Conservation (phyloP, 2,113 vertebrate genomes). For the Orcinus orca region DNA sequence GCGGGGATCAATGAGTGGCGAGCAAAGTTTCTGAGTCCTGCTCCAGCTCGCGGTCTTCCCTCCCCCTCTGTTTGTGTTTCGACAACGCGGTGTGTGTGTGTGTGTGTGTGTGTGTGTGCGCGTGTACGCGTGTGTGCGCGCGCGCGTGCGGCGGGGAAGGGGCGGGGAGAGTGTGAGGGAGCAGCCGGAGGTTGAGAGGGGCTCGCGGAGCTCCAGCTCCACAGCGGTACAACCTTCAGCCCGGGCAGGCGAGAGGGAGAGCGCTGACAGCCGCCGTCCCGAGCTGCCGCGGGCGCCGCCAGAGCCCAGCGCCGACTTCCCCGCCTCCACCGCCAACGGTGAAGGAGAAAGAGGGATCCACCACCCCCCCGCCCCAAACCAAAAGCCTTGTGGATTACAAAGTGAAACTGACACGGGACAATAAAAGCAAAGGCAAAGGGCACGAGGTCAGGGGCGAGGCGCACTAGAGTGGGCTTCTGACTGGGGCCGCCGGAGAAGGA, state of each 20-base stretch:
- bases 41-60: slow-evolving; percentile 25
- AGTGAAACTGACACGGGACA: slow-evolving; percentile 68
- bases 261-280: slow-evolving; percentile 59
- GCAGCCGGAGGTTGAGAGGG: neutral
- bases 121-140: neutral
- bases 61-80: neutral
- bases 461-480: neutral
- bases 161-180: slow-evolving; percentile 23
- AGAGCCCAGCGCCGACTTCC: neutral
- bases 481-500: neutral
- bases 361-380: neutral
- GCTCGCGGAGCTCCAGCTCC: neutral
- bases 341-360: neutral
- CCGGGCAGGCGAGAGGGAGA: neutral
- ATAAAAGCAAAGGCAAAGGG: slow-evolving; percentile 39
- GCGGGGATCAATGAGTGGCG: slow-evolving; percentile 41
- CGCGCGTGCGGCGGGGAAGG: slow-evolving; percentile 39
- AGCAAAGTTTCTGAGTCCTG: slow-evolving; percentile 74
- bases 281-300: slow-evolving; percentile 17
- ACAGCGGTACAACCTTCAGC: neutral
- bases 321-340: neutral
- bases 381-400: slow-evolving; percentile 71
- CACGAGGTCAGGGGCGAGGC: slow-evolving; percentile 4
- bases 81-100: neutral
- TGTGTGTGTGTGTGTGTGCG: neutral